These are phyloP conservation scores for Pristionchus japonicus DNA, from an alignment of 2,888 invertebrate species.

Conservation along the genomic window DNA sequence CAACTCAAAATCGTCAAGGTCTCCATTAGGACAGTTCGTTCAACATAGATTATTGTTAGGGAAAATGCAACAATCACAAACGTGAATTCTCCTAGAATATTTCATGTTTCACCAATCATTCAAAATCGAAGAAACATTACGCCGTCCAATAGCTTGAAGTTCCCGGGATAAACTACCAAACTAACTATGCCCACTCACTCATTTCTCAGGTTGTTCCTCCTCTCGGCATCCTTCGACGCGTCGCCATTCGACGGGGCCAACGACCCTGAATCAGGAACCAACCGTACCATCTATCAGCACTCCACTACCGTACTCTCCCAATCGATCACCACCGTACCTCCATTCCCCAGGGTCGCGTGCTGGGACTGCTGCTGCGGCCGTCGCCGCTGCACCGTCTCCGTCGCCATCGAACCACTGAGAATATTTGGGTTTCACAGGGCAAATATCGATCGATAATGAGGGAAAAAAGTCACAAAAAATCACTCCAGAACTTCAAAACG, in stretches of 20 bases:
- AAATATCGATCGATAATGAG: no score
- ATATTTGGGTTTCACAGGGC: no score
- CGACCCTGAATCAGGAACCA: neutral
- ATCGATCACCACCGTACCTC: neutral
- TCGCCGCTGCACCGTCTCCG: slow-evolving; percentile 37
- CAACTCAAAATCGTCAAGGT: neutral
- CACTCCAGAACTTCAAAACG: neutral
- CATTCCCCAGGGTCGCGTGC: neutral
- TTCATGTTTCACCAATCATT: neutral
- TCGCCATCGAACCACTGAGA: slow-evolving; percentile 33
- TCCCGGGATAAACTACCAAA: neutral
- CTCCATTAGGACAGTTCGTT: no score
- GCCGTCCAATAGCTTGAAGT: neutral
- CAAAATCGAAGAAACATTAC: neutral
- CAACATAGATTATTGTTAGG: no score
- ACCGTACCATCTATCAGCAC: neutral
- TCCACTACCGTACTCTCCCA: neutral
- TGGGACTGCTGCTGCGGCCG: slow-evolving; percentile 36
- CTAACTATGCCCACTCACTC: neutral
- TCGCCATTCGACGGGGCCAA: neutral
- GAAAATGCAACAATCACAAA: no score
- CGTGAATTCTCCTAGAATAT: neutral
- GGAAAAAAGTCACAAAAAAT: neutral
- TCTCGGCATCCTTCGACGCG: neutral
- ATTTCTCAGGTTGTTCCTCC: neutral